Conservation (phyloP, 1,140 invertebrate species). For the Antheraea mylitta region DNA sequence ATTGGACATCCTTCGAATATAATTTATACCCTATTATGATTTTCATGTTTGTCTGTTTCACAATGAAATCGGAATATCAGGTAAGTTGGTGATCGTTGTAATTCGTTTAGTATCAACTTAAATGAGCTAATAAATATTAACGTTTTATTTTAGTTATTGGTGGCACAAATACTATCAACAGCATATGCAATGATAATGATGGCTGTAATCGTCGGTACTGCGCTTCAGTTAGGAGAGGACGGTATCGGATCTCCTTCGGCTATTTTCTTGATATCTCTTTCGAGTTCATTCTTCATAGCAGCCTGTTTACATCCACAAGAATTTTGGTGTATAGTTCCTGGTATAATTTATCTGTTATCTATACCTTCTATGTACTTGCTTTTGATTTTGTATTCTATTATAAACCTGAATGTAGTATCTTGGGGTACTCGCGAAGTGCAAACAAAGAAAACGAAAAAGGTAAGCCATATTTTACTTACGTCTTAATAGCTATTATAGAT, state of each 20-base stretch:
- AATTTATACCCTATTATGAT: constrained; percentile 91
- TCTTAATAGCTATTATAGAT: neutral
- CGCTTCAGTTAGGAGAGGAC: constrained; percentile 96
- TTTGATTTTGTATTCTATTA: constrained; percentile 97
- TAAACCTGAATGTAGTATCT: constrained; percentile 98
- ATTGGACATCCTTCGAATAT: constrained; percentile 94
- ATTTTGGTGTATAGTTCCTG: constrained; percentile 97
- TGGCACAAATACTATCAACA: constrained; percentile 97
- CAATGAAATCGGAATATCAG: constrained; percentile 94
- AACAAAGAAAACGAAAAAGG: constrained; percentile 97
- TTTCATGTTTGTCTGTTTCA: constrained; percentile 97
- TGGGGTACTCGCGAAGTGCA: constrained; percentile 99
- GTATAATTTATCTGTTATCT: constrained; percentile 95
- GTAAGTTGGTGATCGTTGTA: constrained; percentile 69
- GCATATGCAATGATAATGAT: constrained; percentile 99
- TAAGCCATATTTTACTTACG: constrained; percentile 56
- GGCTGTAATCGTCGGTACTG: constrained; percentile 99
- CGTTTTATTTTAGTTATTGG: constrained; percentile 84
- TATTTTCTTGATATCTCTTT: constrained; percentile 97
- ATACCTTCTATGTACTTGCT: constrained; percentile 99
- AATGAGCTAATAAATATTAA: constrained; percentile 9
- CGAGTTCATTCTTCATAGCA: constrained; percentile 96
- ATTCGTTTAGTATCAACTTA: constrained; percentile 4
- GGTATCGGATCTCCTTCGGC: constrained; percentile 96
- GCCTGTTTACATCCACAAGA: constrained; percentile 99